Conservation (phyloP, 2,797 vertebrate genomes). For the Apogon talboti region DNA sequence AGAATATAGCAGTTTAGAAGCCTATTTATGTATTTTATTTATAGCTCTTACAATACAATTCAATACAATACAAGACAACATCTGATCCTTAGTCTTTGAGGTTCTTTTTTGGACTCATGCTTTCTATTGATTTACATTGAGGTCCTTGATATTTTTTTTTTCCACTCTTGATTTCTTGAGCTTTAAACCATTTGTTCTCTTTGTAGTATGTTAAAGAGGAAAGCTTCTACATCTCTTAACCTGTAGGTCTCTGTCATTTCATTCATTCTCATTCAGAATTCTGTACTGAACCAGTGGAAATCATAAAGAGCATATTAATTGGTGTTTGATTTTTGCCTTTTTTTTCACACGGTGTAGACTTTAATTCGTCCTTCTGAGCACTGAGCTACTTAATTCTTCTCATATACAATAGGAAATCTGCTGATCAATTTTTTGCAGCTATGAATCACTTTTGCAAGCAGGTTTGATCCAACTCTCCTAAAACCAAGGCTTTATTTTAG, state of each 20-base stretch:
- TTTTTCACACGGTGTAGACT: neutral
- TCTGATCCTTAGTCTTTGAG: too few species aligned
- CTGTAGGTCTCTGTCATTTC: neutral
- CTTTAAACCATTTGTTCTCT: slow-evolving; percentile 20
- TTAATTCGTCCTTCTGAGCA: neutral
- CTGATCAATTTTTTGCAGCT: slow-evolving; percentile 15
- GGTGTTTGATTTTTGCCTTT: neutral
- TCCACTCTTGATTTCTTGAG: neutral
- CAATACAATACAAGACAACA: too few species aligned
- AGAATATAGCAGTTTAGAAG: neutral
- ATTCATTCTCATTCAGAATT: neutral
- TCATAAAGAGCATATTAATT: slow-evolving; percentile 8
- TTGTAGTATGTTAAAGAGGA: slow-evolving; percentile 1
- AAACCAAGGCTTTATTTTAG: slow-evolving; percentile 36
- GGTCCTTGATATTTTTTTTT: slow-evolving; percentile 3
- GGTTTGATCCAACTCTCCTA: slow-evolving; percentile 21
- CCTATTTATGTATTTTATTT: neutral
- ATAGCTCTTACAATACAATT: neutral
- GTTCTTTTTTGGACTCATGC: slow-evolving; percentile 19
- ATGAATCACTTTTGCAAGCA: slow-evolving; percentile 16
- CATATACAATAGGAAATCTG: slow-evolving; percentile 5
- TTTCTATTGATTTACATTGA: slow-evolving; percentile 36
- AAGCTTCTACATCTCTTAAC: slow-evolving; percentile 14
- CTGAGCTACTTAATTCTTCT: too few species aligned
- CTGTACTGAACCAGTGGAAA: slow-evolving; percentile 15